Conservation (phyloP, 2,797 vertebrate species). For the Sternotherus odoratus region DNA sequence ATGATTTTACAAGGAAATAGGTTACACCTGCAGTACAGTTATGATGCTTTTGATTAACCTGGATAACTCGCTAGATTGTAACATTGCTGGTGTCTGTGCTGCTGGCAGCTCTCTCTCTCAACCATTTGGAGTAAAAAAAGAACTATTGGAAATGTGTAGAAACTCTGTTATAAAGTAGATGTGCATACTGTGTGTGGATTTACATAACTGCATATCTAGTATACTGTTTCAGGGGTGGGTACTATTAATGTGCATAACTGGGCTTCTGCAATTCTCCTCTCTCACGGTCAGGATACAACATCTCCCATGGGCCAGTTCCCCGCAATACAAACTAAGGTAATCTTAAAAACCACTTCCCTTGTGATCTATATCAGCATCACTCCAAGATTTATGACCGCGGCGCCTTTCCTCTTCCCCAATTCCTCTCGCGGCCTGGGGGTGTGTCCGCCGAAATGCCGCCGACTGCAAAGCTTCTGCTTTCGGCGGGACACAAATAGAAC, state of each 20-base stretch:
- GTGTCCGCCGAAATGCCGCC: too few species aligned
- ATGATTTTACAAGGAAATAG: background rate
- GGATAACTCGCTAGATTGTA: background rate
- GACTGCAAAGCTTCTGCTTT: too few species aligned
- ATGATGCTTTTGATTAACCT: background rate
- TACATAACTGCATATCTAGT: background rate
- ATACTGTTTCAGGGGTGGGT: background rate
- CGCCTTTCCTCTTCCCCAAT: too few species aligned
- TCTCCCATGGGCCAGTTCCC: background rate
- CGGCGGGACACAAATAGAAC: too few species aligned
- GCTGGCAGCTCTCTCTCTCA: background rate
- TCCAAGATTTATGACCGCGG: too few species aligned
- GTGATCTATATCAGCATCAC: background rate
- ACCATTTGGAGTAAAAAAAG: background rate
- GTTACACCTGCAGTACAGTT: background rate
- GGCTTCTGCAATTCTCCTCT: background rate
- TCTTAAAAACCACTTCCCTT: background rate
- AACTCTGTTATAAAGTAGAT: background rate
- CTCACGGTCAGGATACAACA: background rate
- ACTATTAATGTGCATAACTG: background rate
- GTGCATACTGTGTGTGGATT: background rate
- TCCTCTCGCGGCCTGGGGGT: too few species aligned
- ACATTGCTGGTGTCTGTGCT: background rate
- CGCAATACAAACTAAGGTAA: background rate
- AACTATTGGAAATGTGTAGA: background rate